phyloP scores from a whole-genome alignment of 1,140 invertebrate species.

The Zaprionus ornatus region DNA sequence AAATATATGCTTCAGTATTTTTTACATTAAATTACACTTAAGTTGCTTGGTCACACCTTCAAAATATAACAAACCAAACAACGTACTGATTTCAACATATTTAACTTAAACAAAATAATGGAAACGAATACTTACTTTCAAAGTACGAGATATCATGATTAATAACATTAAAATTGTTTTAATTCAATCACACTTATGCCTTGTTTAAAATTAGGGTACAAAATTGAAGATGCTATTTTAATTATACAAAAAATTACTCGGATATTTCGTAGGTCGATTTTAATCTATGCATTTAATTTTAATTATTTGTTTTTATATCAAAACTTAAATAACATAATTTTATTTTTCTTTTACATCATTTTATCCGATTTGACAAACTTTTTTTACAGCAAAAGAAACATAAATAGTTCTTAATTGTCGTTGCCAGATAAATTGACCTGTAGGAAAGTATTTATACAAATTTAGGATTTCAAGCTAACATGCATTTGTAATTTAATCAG shows the following conservation, averaged over 20 bases:
- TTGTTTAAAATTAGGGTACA: neutral
- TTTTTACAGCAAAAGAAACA: neutral
- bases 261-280: neutral
- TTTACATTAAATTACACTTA: slow-evolving; percentile 61
- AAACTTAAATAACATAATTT: neutral
- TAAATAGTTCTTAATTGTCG: slow-evolving; percentile 33
- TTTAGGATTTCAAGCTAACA: slow-evolving; percentile 25
- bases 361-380: neutral
- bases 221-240: neutral
- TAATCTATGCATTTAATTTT: neutral
- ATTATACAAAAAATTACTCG: neutral
- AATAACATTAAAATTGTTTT: neutral
- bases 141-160: slow-evolving; percentile 16
- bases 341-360: neutral
- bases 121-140: neutral
- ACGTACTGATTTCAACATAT: slow-evolving; percentile 26
- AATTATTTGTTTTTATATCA: neutral
- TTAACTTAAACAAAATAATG: neutral
- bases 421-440: slow-evolving; percentile 30
- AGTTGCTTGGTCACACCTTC: slow-evolving; percentile 35
- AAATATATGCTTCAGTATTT: slow-evolving; percentile 76
- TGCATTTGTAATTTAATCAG: slow-evolving; percentile 25
- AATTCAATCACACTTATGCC: neutral
- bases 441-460: slow-evolving; percentile 41
- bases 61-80: slow-evolving; percentile 38